These are phyloP conservation scores for Crocidura indochinensis DNA, from an alignment of 2,797 vertebrate species.

Conservation along the genomic window DNA sequence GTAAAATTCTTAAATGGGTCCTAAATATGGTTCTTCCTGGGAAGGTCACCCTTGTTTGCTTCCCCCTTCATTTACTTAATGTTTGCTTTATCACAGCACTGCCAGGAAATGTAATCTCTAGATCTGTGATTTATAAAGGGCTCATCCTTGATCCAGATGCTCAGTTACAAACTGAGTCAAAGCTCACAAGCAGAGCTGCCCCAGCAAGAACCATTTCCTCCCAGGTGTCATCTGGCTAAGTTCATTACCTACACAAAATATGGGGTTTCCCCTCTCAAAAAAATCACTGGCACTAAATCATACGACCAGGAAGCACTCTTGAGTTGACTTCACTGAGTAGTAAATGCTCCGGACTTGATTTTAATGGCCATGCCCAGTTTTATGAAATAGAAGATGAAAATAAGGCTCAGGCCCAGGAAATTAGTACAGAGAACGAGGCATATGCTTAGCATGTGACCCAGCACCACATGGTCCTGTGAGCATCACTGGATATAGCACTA, in stretches of 20 bases:
- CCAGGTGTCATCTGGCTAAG: not conserved
- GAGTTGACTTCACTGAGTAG: not conserved
- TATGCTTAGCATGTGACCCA: no score
- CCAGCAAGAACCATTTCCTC: not conserved
- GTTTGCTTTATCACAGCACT: conserved; percentile 42
- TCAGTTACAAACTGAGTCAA: conserved; percentile 47
- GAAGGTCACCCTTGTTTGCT: conserved; percentile 13
- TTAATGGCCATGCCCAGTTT: not conserved
- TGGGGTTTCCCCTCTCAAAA: not conserved
- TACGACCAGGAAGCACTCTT: not conserved
- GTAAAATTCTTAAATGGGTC: conserved; percentile 50
- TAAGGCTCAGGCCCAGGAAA: not conserved
- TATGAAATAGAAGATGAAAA: conserved; percentile 33
- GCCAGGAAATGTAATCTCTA: conserved; percentile 62
- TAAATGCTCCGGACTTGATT: not conserved
- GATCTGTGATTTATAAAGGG: conserved; percentile 61
- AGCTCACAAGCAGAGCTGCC: not conserved
- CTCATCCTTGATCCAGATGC: conserved; percentile 74
- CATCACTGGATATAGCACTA: no score
- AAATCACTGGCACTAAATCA: not conserved
- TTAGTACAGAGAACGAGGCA: no score
- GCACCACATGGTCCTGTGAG: no score
- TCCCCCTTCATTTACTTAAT: conserved; percentile 65
- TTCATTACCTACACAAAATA: not conserved
- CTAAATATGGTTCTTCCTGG: conserved; percentile 3